Evolutionary conservation across 2,888 invertebrate species (phyloP), one percentile per base, ranked within the genome.

Genomic region (Blomia tropicalis): DNA sequence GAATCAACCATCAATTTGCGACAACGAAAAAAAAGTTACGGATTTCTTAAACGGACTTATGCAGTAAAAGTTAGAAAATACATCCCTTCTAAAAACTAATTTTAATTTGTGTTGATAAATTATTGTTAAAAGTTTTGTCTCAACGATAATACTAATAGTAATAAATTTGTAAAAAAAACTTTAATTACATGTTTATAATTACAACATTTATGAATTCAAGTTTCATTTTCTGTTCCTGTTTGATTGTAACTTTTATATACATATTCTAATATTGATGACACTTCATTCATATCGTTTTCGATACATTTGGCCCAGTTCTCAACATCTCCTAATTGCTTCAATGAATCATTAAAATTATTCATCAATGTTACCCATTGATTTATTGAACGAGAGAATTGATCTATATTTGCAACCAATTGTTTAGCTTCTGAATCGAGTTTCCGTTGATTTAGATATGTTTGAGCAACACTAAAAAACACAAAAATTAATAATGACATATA

Each of bases 281-380:
- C 85, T 1, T 87, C 84, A 71, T 85, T 82, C 84, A 96, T 89
- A 73, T 98, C 98, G 65, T 83, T 83, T 75, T 98, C 96, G 70
- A 98, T 96, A 68, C 88, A 91, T 67, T 85, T 82, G 0, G 96
- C 90, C 96, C 96, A 98, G 73, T 93, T 96, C 73, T 96, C 93
- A 1, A 95, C 93, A 78, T 98, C 96, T 1, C 98, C 98, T 61
- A 98, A 82, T 78, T 98, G 96, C 72, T 79, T 79, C 4, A 79
- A 69, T 3, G 78, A 74, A 63, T 75, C 73, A 68, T 78, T 79
- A 66, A 79, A 77, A 63, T 76, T 75, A 61, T 78, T 78, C n/a
- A 79, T 75, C 59, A 96, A 78, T 66, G 83, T 83, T n/a, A 95
- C 76, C 96, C 96, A 98, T 70, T 93, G 92, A 68, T 89, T 85